Evolutionary conservation across 2,888 invertebrate genomes (phyloP), one percentile per base, ranked within the genome.

Genomic region (Patella depressa): DNA sequence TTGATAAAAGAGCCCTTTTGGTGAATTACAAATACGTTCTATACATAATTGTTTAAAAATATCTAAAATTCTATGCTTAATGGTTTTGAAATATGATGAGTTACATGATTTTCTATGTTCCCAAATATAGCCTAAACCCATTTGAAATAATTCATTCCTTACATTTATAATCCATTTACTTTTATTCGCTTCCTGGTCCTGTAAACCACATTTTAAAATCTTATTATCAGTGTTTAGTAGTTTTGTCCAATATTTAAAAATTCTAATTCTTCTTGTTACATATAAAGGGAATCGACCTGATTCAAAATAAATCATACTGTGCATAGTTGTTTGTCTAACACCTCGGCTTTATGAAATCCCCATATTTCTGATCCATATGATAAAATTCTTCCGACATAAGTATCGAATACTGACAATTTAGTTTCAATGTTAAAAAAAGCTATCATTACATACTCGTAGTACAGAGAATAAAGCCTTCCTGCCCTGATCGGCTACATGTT

Each of bases 291-390:
- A 53, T 24, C 72, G 12, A n/a, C 72, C 72, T 12, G 53, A 45
- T 45, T 72, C 72, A 4, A 19, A 53, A 34, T 72, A 34, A 14
- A 72, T n/a, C n/a, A 53, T 54, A 19, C 19, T 45, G 15, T 53
- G 12, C 53, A 53, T 34, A 34, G 72, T 72, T 72, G 45, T 34
- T 34, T 45, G 19, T 72, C 45, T 72, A 34, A 72, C 72, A 7
- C 74, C 12, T 53, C 34, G 7, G 34, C 77, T 70, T 73, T 73
- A 74, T 77, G 77, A 17, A 77, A 74, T n/a, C 74, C 73, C 77
- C 73, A 77, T 12, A 74, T 55, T 57, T 74, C 77, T 24, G 77
- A 73, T 3, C 73, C 71, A 71, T 74, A 77, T 12, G 15, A 24
- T 54, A 70, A 29, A 3, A 77, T 69, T 9, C 73, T 69, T 17